Percentiles rank a stretch among this genome's conserved stretches.
phyloP scores from a whole-genome alignment of 2,888 invertebrate species.

The Drosophila recens region DNA sequence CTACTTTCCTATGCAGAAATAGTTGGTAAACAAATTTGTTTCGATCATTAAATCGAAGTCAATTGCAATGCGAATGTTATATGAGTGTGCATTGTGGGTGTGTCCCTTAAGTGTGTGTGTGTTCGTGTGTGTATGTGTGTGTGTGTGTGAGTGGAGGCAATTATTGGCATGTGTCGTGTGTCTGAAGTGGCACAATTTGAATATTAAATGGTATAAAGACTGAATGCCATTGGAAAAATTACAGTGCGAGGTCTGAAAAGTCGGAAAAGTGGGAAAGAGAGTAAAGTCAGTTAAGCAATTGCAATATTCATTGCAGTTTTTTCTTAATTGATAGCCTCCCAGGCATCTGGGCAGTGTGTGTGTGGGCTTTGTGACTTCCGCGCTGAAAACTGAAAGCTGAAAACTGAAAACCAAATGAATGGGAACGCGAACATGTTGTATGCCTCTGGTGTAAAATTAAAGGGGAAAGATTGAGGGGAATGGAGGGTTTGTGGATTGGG shows the following conservation, averaged over 20 bases:
- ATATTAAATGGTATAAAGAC: conserved; percentile 35
- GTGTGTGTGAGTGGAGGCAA: conserved; percentile 14
- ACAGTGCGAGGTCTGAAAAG: conserved; percentile 20
- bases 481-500: conserved; percentile 5
- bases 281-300: conserved; percentile 28
- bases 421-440: conserved; percentile 48
- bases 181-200: conserved; percentile 41
- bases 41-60: conserved; percentile 22
- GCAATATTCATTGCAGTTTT: conserved; percentile 31
- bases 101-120: neutral
- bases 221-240: conserved; percentile 11
- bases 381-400: neutral
- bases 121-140: neutral
- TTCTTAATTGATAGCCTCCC: conserved; percentile 44
- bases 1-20: conserved; percentile 5
- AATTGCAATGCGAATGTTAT: conserved; percentile 1
- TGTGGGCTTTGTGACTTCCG: conserved; percentile 3
- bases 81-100: neutral
- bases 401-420: conserved; percentile 14
- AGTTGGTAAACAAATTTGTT: conserved; percentile 18
- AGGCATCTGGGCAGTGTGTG: conserved; percentile 11
- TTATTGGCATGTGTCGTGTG: conserved; percentile 36
- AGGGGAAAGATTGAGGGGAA: neutral
- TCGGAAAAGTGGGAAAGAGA: conserved; percentile 22
- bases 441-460: neutral